Conservation (phyloP, 2,888 invertebrate species). For the Drosophila maculinotata region DNA sequence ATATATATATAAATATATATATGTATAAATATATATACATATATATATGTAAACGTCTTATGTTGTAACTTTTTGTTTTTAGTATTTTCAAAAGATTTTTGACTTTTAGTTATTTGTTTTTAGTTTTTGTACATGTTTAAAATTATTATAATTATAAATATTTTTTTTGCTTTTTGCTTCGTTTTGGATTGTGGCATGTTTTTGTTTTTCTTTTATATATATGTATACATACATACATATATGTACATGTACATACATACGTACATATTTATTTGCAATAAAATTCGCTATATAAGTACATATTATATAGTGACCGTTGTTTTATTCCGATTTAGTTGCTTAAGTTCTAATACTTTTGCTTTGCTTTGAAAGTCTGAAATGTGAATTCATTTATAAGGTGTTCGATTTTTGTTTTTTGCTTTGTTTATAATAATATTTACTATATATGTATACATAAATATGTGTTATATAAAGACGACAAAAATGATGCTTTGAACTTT, state of each 20-base stretch:
- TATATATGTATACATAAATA: constrained; percentile 34
- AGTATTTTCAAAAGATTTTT: constrained; percentile 36
- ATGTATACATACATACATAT: constrained; percentile 13
- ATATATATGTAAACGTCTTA: constrained; percentile 42
- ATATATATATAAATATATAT: constrained; percentile 3
- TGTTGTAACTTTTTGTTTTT: constrained; percentile 13
- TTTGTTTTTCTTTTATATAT: constrained; percentile 3
- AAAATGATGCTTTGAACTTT: constrained; percentile 74
- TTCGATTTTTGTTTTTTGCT: constrained; percentile 29
- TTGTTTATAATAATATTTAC: constrained; percentile 34
- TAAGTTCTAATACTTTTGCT: constrained; percentile 52
- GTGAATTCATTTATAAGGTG: constrained; percentile 57
- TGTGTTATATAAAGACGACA: constrained; percentile 66
- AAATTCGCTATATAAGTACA: constrained; percentile 37
- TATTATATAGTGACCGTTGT: constrained; percentile 26
- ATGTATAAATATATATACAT: constrained; percentile 17
- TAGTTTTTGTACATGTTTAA: constrained; percentile 69
- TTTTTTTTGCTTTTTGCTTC: constrained; percentile 40
- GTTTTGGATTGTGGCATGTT: constrained; percentile 67
- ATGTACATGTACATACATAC: constrained; percentile 3
- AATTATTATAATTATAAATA: constrained; percentile 60
- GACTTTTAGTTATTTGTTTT: constrained; percentile 27
- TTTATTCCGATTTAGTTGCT: constrained; percentile 32
- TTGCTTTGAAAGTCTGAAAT: constrained; percentile 67
- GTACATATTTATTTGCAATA: constrained; percentile 40